Percentiles rank a stretch among this genome's conserved stretches.
Evolutionary conservation across 2,797 vertebrate species (phyloP).

Genomic region (Argya squamiceps): DNA sequence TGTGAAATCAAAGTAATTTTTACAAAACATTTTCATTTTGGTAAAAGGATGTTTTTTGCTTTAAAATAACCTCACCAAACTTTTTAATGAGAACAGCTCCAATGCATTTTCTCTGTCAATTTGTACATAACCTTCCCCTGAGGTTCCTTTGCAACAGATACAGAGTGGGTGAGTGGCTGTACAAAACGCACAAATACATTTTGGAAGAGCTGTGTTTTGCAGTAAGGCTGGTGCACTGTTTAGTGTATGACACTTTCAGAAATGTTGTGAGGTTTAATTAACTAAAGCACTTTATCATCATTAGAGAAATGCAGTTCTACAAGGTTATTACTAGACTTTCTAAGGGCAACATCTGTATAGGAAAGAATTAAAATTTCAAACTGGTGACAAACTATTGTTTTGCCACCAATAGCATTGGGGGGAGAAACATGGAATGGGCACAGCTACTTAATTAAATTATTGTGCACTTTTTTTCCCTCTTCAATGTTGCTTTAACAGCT

Average conservation of each 20-base stretch:
- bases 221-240: background rate
- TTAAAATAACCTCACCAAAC: background rate
- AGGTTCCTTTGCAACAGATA: background rate
- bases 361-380: conserved; percentile 21
- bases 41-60: background rate
- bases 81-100: background rate
- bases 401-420: background rate
- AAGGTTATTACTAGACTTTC: conserved; percentile 9
- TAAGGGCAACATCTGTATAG: conserved; percentile 14
- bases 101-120: background rate
- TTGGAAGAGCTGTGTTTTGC: background rate
- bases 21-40: background rate
- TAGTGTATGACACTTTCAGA: background rate
- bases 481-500: conserved; percentile 64
- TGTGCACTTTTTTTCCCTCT: background rate
- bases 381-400: background rate
- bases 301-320: background rate
- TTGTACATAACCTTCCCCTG: background rate
- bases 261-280: conserved; percentile 28
- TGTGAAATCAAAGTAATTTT: background rate
- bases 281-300: conserved; percentile 6
- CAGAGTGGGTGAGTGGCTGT: background rate
- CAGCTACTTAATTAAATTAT: conserved; percentile 38
- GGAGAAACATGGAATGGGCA: conserved; percentile 8
- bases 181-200: background rate